Percentiles rank a stretch among this genome's conserved stretches.
Conservation (phyloP, 2,113 vertebrate species). For the Lipophrys pholis region DNA sequence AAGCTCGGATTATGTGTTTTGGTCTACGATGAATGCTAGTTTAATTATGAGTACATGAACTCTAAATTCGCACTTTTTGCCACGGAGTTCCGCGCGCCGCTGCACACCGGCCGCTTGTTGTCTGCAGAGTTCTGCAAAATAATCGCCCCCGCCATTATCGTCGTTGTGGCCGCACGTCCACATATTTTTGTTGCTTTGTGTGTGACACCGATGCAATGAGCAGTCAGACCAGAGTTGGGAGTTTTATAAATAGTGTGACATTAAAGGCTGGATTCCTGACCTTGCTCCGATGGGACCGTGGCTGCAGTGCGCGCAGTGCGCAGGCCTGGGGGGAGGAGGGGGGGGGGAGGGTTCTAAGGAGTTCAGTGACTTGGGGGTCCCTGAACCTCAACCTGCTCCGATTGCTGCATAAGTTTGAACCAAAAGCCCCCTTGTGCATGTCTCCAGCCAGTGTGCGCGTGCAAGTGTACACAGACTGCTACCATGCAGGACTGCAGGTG, state of each 20-base stretch:
- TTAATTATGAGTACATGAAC: not conserved
- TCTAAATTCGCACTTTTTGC: not conserved
- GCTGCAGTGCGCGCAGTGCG: constrained; percentile 33
- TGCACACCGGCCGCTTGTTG: not conserved
- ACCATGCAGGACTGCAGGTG: too few relatives aligned
- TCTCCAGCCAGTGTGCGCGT: not conserved
- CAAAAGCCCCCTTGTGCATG: not conserved
- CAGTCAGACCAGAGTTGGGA: not conserved
- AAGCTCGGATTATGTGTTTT: accelerated
- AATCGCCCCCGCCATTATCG: not conserved
- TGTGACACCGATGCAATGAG: not conserved
- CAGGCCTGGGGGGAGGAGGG: constrained; percentile 32
- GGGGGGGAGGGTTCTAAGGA: not conserved
- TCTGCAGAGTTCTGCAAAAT: not conserved
- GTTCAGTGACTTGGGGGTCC: constrained; percentile 46
- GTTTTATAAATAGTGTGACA: constrained; percentile 76
- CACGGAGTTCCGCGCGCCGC: not conserved
- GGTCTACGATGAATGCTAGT: accelerated
- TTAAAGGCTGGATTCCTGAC: constrained; percentile 73
- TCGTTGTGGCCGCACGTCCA: not conserved
- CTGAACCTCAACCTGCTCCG: constrained; percentile 22
- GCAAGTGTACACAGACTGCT: not conserved
- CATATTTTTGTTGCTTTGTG: not conserved
- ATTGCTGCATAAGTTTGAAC: not conserved
- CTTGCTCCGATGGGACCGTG: constrained; percentile 21